Evolutionary conservation across 2,113 vertebrate species (phyloP).

Genomic region (Suricata suricatta): DNA sequence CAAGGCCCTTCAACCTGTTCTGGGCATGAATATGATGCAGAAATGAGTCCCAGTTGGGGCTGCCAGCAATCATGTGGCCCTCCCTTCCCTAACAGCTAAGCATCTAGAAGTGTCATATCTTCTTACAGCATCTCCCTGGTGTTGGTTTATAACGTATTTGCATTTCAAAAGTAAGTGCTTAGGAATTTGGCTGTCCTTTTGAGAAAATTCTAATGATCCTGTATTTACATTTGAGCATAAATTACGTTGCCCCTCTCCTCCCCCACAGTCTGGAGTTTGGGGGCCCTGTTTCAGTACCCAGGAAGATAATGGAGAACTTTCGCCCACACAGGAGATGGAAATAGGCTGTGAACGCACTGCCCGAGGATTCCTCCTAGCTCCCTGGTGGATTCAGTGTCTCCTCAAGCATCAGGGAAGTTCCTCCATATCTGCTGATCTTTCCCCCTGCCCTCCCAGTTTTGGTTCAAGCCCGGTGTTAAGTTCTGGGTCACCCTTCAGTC

Average conservation of each 20-base stretch:
- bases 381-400: background rate
- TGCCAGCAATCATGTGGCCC: background rate
- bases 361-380: background rate
- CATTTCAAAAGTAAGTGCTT: conserved; percentile 42
- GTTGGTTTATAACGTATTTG: background rate
- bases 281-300: background rate
- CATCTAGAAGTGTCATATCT: background rate
- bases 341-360: background rate
- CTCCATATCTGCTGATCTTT: too few relatives aligned
- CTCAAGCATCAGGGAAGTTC: background rate
- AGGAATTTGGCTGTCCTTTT: background rate
- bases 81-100: background rate
- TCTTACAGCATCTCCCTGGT: background rate
- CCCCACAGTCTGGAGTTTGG: background rate
- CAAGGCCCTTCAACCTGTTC: background rate
- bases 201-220: background rate
- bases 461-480: background rate
- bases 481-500: background rate
- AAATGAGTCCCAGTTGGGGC: background rate
- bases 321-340: background rate
- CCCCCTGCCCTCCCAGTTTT: background rate
- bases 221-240: background rate
- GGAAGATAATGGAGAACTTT: background rate
- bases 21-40: background rate
- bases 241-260: background rate